Evolutionary conservation across 2,797 vertebrate genomes (phyloP), one percentile per base, ranked within the genome.

Genomic region (Malacoraja senta): DNA sequence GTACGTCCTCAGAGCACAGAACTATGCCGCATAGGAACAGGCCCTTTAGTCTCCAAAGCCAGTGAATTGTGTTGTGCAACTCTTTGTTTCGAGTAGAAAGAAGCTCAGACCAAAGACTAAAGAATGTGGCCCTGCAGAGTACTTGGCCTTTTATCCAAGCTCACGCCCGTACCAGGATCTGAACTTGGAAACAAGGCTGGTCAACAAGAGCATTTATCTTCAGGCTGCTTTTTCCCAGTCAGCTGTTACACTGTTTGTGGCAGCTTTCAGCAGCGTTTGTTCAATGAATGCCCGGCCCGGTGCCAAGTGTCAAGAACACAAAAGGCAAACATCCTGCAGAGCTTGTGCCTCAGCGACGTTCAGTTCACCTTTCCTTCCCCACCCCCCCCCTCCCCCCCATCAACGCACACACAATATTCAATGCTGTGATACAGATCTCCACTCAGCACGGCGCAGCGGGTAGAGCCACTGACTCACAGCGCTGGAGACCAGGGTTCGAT

Each of bases 131-230:
- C 44, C 38, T 44, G 26, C 44, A 84, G 19, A 26, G 77, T 79
- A 53, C 35, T 74, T 91, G 35, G 38, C 68, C 7, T 15, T 53
- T 74, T 15, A 29, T 72, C 24, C 74, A 71, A 0, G 24, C 38
- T 74, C 68, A 72, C 12, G 10, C 38, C 79, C 32, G n/a, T 65
- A 44, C 90, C 35, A 53, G 90, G 71, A 68, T 53, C 71, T 91
- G 90, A 38, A 74, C 65, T 44, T 15, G 17, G 65, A 44, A 38
- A 71, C 32, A 71, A 91, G 88, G 29, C 24, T 1, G 35, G 35
- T 74, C 90, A 29, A 35, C 68, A 91, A 91, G 68, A 15, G 63
- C 21, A 38, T 72, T 91, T 72, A 91, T 38, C 77, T 91, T 38
- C 88, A 38, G n/a, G 38, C 38, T 8, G 35, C 29, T 12, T 71